phyloP scores from a whole-genome alignment of 2,797 vertebrate species.

The Lepilemur septentrionalis region DNA sequence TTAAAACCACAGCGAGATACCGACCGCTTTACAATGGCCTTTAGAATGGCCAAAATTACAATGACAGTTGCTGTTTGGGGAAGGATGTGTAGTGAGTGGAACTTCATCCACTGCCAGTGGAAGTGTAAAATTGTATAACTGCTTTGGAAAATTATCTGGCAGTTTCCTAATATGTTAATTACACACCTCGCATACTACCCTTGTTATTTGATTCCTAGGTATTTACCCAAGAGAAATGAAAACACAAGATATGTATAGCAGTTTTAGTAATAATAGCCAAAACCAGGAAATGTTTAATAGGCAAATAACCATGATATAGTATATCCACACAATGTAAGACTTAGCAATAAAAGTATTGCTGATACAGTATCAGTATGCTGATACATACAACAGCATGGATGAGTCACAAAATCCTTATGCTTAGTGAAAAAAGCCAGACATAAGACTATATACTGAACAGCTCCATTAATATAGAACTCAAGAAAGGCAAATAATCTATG shows the following conservation, averaged over 20 bases:
- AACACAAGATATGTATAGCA: background rate
- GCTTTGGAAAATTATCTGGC: background rate
- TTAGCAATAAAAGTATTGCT: background rate
- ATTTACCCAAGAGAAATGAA: background rate
- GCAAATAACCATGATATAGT: background rate
- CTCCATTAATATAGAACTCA: background rate
- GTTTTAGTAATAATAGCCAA: background rate
- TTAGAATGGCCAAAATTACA: background rate
- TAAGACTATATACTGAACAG: background rate
- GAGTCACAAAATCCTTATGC: background rate
- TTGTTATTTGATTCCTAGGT: background rate
- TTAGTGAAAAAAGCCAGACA: background rate
- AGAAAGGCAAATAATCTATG: background rate
- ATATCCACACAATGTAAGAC: background rate
- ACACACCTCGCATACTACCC: background rate
- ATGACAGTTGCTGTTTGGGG: background rate
- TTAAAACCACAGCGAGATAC: background rate
- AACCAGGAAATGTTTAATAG: background rate
- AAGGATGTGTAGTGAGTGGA: background rate
- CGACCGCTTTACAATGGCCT: background rate
- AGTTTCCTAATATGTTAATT: constrained; percentile 6
- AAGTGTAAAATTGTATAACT: background rate
- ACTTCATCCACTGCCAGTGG: background rate
- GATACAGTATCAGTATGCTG: background rate
- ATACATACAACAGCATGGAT: background rate